phyloP scores from a whole-genome alignment of 2,797 vertebrate species.

The Bufotes viridis region DNA sequence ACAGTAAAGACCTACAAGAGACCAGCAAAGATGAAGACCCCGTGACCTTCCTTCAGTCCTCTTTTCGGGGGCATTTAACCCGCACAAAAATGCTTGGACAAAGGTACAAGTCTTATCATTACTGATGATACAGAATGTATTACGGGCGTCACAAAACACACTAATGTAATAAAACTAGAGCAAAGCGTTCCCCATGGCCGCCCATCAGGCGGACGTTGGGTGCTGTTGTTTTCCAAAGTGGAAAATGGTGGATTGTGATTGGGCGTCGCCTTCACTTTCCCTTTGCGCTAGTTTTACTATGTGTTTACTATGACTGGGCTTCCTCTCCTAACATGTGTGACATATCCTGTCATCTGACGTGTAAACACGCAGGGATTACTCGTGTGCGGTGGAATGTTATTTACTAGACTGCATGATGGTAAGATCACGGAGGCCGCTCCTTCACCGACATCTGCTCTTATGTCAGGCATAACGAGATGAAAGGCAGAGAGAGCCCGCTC shows the following conservation, averaged over 20 bases:
- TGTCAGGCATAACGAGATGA: conserved; percentile 24
- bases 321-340: background rate
- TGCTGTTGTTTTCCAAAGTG: too few relatives aligned
- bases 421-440: background rate
- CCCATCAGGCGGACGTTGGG: too few relatives aligned
- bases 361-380: background rate
- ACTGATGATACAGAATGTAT: background rate
- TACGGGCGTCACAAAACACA: background rate
- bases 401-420: background rate
- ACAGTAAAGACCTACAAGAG: conserved; percentile 30
- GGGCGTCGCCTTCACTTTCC: background rate
- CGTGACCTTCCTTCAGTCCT: conserved; percentile 80
- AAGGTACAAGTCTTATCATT: conserved; percentile 70
- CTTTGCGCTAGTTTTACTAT: background rate
- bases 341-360: background rate
- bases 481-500: conserved; percentile 39
- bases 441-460: background rate
- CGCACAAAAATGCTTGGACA: conserved; percentile 68
- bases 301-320: background rate
- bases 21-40: conserved; percentile 66
- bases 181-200: background rate
- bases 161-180: background rate
- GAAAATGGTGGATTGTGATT: background rate
- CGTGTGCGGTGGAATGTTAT: background rate
- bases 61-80: conserved; percentile 83